Percentiles rank a stretch among this genome's conserved stretches.
phyloP scores from a whole-genome alignment of 1,140 invertebrate species.

The Rhyacophila brunnea region DNA sequence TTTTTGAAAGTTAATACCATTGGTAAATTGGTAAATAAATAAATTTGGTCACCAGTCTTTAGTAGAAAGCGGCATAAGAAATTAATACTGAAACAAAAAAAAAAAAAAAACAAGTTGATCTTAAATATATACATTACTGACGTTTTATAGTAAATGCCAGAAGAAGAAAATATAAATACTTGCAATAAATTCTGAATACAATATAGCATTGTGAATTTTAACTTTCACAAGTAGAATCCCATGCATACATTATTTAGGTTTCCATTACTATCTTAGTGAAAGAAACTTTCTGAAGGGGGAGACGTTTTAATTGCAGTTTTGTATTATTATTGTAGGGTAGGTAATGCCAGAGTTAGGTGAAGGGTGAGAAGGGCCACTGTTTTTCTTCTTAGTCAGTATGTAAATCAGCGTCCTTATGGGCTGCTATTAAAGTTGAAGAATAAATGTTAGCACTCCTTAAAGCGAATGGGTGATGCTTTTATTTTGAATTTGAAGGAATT shows the following conservation, averaged over 20 bases:
- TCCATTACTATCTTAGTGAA: slow-evolving; percentile 6
- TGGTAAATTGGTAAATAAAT: no score
- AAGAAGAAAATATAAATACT: no score
- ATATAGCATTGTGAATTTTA: background rate
- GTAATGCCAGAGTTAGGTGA: slow-evolving; percentile 5
- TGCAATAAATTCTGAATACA: no score
- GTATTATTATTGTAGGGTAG: slow-evolving; percentile 3
- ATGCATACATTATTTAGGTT: background rate
- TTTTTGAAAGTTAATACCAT: no score
- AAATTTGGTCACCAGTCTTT: no score
- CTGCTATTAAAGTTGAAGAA: slow-evolving; percentile 23
- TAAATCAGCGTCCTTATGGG: slow-evolving; percentile 9
- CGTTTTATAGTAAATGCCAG: no score
- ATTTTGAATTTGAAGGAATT: no score
- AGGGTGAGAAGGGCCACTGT: slow-evolving; percentile 11
- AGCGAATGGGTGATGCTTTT: slow-evolving; percentile 7
- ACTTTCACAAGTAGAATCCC: background rate
- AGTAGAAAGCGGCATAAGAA: no score
- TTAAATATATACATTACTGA: no score
- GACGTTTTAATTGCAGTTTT: slow-evolving; percentile 18
- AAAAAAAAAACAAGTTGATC: no score
- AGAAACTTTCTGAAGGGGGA: slow-evolving; percentile 13
- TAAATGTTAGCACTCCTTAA: slow-evolving; percentile 21
- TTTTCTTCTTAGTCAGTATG: slow-evolving; percentile 14
- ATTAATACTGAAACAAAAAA: no score